Base-by-base conservation (phyloP, 2,888 invertebrate genomes). In the Drosophila quinaria region DNA sequence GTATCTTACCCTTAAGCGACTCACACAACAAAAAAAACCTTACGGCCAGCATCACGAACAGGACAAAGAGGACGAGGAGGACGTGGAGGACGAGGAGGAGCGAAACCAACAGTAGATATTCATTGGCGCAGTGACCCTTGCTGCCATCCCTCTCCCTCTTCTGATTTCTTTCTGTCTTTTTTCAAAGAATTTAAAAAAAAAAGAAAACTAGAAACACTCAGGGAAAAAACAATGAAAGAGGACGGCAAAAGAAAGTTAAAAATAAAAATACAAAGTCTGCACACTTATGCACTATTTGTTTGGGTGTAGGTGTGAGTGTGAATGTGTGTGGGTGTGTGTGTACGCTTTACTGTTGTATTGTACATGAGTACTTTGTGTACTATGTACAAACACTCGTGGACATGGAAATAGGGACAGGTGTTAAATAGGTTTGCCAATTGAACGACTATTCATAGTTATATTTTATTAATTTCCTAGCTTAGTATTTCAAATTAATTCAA, bases 61-160 rank as follows among this genome's bases (percentile, higher is more conserved):
- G 41, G 25, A 22, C 46, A 11, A 31, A 49, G 11, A 25, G 22
- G 52, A 42, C 19, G 19, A 17, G 19, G 10, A 9, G 39, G 46
- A 22, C n/a, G 29, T 17, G 17, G n/a, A 41, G 10, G 51, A 39
- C 8, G 37, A n/a, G 33, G 17, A 46, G 25, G 49, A 37, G 22
- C 39, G 39, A 71, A 46, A 17, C 31, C 56, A 64, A 19, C 50
- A 42, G 70, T 62, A 66, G 50, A 77, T 56, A 77, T 64, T 73
- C 77, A 77, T 77, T 77, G 77, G 73, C 54, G 62, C 56, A 70
- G 47, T 63, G 56, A 63, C 60, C 62, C 69, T 58, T 41, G 22
- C 33, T 33, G 33, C 59, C 54, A 46, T 37, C 62, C 60, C 56
- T 52, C 41, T 22, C 17, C 35, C 56, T 52, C 41, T 22, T 15